Evolutionary conservation across 2,113 vertebrate genomes (phyloP).

Genomic region (Chaenogobius annularis): DNA sequence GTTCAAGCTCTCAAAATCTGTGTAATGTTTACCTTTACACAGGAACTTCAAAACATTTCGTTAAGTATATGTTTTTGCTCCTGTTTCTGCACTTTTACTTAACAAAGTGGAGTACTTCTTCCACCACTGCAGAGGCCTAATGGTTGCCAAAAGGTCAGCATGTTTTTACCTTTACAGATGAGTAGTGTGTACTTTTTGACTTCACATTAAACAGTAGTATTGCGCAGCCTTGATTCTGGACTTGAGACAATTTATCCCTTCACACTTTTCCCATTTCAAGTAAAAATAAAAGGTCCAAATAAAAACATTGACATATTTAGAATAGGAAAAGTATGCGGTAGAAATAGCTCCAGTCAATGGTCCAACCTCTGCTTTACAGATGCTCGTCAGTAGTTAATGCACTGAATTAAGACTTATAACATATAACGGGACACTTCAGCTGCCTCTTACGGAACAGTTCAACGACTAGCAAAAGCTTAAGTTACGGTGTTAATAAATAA

Average conservation of each 20-base stretch:
- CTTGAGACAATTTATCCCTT: neutral
- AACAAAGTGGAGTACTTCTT: no score
- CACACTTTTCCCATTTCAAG: neutral
- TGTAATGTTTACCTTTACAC: no score
- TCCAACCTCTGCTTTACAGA: conserved; percentile 35
- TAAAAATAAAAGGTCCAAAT: neutral
- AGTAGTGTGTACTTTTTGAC: neutral
- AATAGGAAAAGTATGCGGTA: neutral
- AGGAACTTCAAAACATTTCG: no score
- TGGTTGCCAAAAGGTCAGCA: neutral
- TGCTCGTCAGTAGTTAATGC: conserved; percentile 71
- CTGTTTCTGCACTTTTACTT: no score
- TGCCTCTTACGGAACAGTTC: conserved; percentile 54
- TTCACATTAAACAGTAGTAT: neutral
- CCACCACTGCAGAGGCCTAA: no score
- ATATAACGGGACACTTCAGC: conserved; percentile 51
- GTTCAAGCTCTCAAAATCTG: no score
- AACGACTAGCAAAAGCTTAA: conserved; percentile 14
- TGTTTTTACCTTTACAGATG: neutral
- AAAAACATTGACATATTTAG: neutral
- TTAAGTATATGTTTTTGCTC: no score
- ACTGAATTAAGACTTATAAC: conserved; percentile 51
- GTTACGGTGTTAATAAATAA: conserved; percentile 49
- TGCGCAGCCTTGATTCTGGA: neutral
- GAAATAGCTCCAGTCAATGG: neutral